phyloP scores from a whole-genome alignment of 2,797 vertebrate genomes.

The Esox masquinongy region DNA sequence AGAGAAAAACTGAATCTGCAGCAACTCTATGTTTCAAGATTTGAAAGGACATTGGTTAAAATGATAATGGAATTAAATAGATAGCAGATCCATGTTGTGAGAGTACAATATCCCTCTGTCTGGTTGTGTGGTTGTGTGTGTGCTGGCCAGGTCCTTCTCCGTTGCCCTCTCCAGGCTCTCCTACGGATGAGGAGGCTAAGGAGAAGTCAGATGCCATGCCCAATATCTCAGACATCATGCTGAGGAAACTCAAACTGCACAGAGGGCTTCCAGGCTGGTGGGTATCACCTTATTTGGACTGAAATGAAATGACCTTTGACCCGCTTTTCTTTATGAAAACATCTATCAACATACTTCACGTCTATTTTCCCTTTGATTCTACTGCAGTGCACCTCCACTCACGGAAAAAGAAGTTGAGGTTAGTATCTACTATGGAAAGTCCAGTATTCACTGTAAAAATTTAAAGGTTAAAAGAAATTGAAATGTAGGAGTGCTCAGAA shows the following conservation, averaged over 20 bases:
- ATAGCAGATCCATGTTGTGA: not conserved
- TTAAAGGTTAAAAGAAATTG: no score
- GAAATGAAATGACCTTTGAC: not conserved
- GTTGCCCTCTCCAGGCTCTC: constrained; percentile 57
- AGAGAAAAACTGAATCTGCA: no score
- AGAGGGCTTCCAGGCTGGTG: constrained; percentile 89
- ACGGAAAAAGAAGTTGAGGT: constrained; percentile 98
- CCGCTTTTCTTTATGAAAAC: not conserved
- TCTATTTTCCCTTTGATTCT: constrained; percentile 40
- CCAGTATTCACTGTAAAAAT: not conserved
- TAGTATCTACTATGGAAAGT: constrained; percentile 54
- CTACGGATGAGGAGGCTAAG: constrained; percentile 79
- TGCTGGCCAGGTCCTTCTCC: constrained; percentile 71
- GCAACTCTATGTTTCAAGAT: no score
- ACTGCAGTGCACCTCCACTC: constrained; percentile 88
- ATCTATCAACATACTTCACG: constrained; percentile 8
- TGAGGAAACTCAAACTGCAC: constrained; percentile 93
- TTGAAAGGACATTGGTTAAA: not conserved
- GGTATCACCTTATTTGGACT: constrained; percentile 34
- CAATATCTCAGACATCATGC: constrained; percentile 93
- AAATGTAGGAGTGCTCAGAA: no score
- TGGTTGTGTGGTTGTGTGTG: not conserved
- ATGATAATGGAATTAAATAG: not conserved
- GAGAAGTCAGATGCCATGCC: constrained; percentile 88
- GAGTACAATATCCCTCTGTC: not conserved